Conservation (phyloP, 2,888 invertebrate species). For the Drosophila pseudotakahashii region DNA sequence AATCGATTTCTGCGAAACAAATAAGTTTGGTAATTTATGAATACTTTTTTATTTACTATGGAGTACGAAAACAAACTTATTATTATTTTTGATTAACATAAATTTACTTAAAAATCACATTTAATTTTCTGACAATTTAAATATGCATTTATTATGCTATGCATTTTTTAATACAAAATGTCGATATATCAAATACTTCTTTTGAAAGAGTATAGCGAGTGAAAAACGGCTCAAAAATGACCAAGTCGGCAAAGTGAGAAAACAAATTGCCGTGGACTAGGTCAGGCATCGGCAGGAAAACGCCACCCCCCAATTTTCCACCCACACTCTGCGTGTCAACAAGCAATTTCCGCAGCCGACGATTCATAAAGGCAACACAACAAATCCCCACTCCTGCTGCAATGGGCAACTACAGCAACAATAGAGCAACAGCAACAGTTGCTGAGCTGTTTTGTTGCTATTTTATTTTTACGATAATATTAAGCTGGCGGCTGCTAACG, state of each 20-base stretch:
- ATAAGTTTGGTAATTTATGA: no score
- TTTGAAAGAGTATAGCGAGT: constrained; percentile 6
- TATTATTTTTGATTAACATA: no score
- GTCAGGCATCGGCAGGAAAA: constrained; percentile 47
- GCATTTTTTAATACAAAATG: no score
- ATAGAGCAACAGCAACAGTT: constrained; percentile 59
- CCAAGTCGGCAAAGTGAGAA: constrained; percentile 54
- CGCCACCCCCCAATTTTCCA: constrained; percentile 9
- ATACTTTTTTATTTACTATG: no score
- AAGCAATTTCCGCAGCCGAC: constrained; percentile 70
- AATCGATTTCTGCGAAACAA: no score
- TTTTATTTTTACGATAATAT: constrained; percentile 74
- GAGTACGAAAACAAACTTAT: no score
- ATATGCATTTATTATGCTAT: no score
- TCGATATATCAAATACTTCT: not conserved
- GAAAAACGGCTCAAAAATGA: constrained; percentile 38
- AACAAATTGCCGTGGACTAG: constrained; percentile 70
- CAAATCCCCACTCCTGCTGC: constrained; percentile 38
- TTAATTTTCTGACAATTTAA: no score
- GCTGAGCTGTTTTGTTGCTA: constrained; percentile 49
- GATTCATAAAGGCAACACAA: constrained; percentile 39
- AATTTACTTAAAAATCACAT: no score
- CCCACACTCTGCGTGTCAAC: constrained; percentile 71
- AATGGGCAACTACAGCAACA: constrained; percentile 43
- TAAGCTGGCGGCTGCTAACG: constrained; percentile 54